Conservation (phyloP, 2,797 vertebrate species). For the Momotus momota region DNA sequence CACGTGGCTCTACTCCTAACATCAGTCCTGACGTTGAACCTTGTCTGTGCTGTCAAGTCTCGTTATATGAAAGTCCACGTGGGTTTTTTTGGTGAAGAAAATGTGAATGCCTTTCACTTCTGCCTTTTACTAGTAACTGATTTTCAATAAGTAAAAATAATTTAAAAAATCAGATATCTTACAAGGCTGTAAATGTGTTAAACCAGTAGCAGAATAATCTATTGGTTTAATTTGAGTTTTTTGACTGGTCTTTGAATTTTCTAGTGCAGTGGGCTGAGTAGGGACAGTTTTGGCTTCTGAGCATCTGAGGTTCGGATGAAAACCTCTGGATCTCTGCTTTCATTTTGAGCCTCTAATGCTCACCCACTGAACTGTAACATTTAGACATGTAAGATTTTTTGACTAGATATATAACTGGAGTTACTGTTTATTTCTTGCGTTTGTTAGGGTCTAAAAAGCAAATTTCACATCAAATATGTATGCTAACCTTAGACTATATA, state of each 20-base stretch:
- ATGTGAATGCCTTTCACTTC: neutral
- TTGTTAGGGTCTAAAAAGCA: neutral
- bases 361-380: neutral
- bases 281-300: neutral
- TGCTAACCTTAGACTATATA: neutral
- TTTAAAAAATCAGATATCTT: neutral
- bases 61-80: accelerated
- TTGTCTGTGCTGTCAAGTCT: neutral
- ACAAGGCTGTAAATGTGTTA: neutral
- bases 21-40: neutral
- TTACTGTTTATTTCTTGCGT: neutral
- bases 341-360: neutral
- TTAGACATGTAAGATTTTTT: neutral
- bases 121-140: neutral
- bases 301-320: neutral
- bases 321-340: neutral
- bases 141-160: neutral
- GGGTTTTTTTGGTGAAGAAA: neutral
- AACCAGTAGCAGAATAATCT: neutral
- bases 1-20: neutral
- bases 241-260: neutral
- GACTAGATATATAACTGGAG: neutral
- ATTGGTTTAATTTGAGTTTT: neutral
- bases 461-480: neutral
- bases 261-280: neutral